Conservation (phyloP, 2,888 invertebrate genomes). For the Ctena decussata region DNA sequence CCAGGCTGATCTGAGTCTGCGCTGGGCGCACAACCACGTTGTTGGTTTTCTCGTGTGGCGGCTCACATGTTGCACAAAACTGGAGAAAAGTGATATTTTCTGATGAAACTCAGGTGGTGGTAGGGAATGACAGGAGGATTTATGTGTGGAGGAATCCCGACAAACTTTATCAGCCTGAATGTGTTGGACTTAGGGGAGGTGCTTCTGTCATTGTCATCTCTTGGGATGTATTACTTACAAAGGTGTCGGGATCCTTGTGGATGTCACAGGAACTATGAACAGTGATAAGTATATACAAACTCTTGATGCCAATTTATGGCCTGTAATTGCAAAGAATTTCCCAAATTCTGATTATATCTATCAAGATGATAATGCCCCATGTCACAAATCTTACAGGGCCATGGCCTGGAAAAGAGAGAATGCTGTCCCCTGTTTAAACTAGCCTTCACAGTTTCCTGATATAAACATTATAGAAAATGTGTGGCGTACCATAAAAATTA, state of each 20-base stretch:
- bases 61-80: conserved; percentile 6
- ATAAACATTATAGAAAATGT: conserved; percentile 38
- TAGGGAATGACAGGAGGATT: conserved; percentile 8
- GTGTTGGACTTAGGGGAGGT: neutral
- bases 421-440: neutral
- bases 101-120: conserved; percentile 26
- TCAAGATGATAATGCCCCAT: conserved; percentile 36
- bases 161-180: neutral
- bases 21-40: too few relatives aligned
- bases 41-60: too few relatives aligned
- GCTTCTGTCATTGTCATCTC: neutral
- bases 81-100: conserved; percentile 35
- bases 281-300: conserved; percentile 16
- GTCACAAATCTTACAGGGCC: neutral
- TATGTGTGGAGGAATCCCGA: conserved; percentile 30
- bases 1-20: too few relatives aligned
- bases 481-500: conserved; percentile 22
- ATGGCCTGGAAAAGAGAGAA: neutral
- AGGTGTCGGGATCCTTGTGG: conserved; percentile 18
- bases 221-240: conserved; percentile 30
- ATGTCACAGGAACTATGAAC: conserved; percentile 22
- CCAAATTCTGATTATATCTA: neutral
- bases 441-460: conserved; percentile 21
- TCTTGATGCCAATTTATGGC: conserved; percentile 31
- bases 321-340: conserved; percentile 23